phyloP scores from a whole-genome alignment of 1,140 invertebrate genomes.

The Nilaparvata lugens region DNA sequence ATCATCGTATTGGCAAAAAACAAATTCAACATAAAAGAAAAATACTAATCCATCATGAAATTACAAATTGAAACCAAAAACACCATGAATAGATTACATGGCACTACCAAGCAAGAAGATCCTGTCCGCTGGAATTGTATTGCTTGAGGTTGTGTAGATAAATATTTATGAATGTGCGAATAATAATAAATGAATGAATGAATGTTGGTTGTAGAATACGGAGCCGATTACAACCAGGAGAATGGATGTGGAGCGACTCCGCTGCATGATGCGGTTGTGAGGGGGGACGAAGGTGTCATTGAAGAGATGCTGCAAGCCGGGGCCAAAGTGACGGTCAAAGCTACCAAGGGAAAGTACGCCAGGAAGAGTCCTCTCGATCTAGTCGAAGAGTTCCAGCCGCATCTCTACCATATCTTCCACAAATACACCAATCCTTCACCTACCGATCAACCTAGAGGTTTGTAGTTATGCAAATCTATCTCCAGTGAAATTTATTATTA shows the following conservation, averaged over 20 bases:
- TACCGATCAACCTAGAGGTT: slow-evolving; percentile 2
- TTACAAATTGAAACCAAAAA: no score
- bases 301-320: slow-evolving; percentile 45
- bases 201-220: slow-evolving; percentile 37
- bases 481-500: no score
- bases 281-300: slow-evolving; percentile 46
- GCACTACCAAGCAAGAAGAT: no score
- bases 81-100: no score
- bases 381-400: slow-evolving; percentile 7
- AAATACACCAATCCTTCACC: slow-evolving; percentile 2
- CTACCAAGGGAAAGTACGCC: slow-evolving; percentile 41
- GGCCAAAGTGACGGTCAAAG: slow-evolving; percentile 45
- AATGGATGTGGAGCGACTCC: slow-evolving; percentile 50
- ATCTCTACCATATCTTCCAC: slow-evolving; percentile 2
- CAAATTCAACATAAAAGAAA: no score
- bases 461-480: no score
- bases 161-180: no score
- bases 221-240: slow-evolving; percentile 42
- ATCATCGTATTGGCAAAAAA: no score
- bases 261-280: slow-evolving; percentile 50
- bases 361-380: slow-evolving; percentile 9
- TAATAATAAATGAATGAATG: neutral
- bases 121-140: no score
- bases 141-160: no score
- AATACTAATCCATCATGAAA: no score